Evolutionary conservation across 53 echinoderm and acorn worm genomes (phyloP).

Genomic region (Arbacia lixula): DNA sequence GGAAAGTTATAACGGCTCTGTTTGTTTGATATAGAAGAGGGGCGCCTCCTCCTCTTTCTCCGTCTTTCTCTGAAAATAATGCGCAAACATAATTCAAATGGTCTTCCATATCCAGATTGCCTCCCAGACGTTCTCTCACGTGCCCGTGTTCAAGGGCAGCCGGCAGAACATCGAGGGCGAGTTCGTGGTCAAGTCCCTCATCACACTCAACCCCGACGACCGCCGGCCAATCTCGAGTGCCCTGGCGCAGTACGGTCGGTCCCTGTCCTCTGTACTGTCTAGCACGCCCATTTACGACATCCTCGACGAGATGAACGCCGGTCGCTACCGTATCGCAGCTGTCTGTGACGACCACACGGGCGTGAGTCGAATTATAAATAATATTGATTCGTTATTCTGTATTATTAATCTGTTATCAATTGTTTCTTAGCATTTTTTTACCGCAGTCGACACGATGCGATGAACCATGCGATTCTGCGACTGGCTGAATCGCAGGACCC

Average conservation of each 20-base stretch:
- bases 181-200: slow-evolving; percentile 72
- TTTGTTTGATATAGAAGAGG: too few species aligned
- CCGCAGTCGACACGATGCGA: too few species aligned
- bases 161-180: slow-evolving; percentile 67
- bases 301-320: slow-evolving; percentile 79
- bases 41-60: background rate
- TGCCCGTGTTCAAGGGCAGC: slow-evolving; percentile 70
- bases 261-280: slow-evolving; percentile 58
- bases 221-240: slow-evolving; percentile 48
- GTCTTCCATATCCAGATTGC: slow-evolving; percentile 56
- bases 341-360: slow-evolving; percentile 30
- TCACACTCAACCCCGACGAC: slow-evolving; percentile 70
- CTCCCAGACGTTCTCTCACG: slow-evolving; percentile 61
- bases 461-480: too few species aligned
- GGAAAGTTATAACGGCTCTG: too few species aligned
- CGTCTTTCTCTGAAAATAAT: background rate
- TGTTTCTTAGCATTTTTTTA: too few species aligned
- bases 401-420: too few species aligned
- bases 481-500: too few species aligned
- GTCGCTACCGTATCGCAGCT: slow-evolving; percentile 74
- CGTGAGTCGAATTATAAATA: slow-evolving; percentile 11
- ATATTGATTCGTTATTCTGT: too few species aligned
- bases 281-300: slow-evolving; percentile 70
- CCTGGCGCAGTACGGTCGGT: slow-evolving; percentile 65
- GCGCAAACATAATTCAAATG: too few species aligned